These are phyloP conservation scores for Sebastes fasciatus DNA, from an alignment of 2,113 vertebrate genomes.

Conservation along the genomic window DNA sequence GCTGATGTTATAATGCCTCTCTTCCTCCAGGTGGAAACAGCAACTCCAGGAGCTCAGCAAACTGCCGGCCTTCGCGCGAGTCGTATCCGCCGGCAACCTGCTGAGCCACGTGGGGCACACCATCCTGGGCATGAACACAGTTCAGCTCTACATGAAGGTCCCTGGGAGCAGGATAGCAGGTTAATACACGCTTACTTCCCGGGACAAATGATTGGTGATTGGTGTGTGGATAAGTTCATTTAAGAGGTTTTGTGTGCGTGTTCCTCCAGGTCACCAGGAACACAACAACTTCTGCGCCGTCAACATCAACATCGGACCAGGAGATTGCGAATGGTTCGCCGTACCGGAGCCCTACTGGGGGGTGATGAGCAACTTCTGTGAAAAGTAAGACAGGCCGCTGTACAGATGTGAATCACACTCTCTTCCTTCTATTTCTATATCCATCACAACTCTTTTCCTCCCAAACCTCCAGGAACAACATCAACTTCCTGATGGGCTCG, in stretches of 20 bases:
- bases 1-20: not conserved
- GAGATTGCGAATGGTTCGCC: slow-evolving; percentile 99
- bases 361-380: slow-evolving; percentile 99
- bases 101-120: slow-evolving; percentile 98
- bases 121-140: slow-evolving; percentile 98
- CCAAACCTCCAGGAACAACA: slow-evolving; percentile 90
- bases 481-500: slow-evolving; percentile 98
- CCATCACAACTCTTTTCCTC: too few relatives aligned
- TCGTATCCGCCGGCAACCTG: slow-evolving; percentile 97
- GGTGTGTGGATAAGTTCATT: not conserved
- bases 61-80: slow-evolving; percentile 96
- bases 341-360: slow-evolving; percentile 98
- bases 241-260: not conserved
- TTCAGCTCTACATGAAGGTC: slow-evolving; percentile 99
- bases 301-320: slow-evolving; percentile 99
- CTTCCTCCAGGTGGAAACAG: slow-evolving; percentile 92
- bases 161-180: slow-evolving; percentile 97
- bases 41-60: slow-evolving; percentile 98
- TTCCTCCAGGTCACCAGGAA: slow-evolving; percentile 93
- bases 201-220: too few relatives aligned
- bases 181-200: slow-evolving; percentile 37
- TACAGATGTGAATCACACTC: not conserved
- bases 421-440: rapidly evolving
- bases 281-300: slow-evolving; percentile 99
- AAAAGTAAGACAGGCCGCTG: slow-evolving; percentile 88